Base-by-base conservation (phyloP, 2,888 invertebrate genomes). In the Oeneis ivallda region DNA sequence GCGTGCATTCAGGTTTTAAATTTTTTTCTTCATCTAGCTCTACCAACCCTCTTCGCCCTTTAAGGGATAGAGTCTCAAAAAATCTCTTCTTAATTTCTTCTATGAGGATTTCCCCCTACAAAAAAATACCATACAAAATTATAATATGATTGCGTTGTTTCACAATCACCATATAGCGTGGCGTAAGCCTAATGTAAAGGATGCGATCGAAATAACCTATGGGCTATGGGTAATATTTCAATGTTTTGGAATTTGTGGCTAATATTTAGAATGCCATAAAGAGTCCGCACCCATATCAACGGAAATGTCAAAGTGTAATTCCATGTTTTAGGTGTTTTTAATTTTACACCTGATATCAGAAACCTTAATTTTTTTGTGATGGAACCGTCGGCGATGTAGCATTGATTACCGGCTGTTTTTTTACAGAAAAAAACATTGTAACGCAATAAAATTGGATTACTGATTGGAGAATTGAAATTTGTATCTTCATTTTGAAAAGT, bases 271-370 rank as follows among this genome's bases (percentile, higher is more conserved):
- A 70, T 66, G 64, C 70, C 68, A 72, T 70, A 75, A 72, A 73
- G 52, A 61, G 34, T 71, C 75, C 75, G 74, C 76, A 83, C 84
- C 84, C 81, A 75, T 75, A 79, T 85, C 85, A 84, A 65, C 57
- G 71, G 64, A 77, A 78, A 77, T 78, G 85, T 82, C 84, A 81
- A 71, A 50, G 66, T 43, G 57, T 83, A 83, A 84, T 56, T 82
- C 84, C 84, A 64, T 54, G 76, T 73, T 68, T 72, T 69, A 69
- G 67, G 65, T 64, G 69, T 70, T 69, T 75, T 78, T 75, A 75
- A 61, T 67, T 58, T 70, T 39, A 68, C 76, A 75, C 74, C 73
- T 75, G 75, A 19, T 62, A 39, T 54, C 17, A 4, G 34, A 32
- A 7, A 9, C 15, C n/a, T 45, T 9, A 37, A 17, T 45, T 26